Percentiles rank a stretch among this genome's conserved stretches.
Evolutionary conservation across 2,888 invertebrate species (phyloP).

Genomic region (Actias luna): DNA sequence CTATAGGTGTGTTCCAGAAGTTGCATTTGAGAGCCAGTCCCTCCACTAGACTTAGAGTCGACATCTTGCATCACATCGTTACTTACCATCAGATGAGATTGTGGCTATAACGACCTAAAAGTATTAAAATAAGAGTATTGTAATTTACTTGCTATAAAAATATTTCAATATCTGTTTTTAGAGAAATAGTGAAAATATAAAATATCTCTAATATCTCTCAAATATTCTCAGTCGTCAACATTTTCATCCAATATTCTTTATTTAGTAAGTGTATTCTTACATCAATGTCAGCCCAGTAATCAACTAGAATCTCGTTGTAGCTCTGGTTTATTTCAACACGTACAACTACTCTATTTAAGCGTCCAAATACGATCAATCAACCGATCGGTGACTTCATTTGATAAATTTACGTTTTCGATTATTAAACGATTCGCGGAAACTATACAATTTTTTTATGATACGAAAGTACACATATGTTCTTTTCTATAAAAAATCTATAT

Average conservation of each 20-base stretch:
- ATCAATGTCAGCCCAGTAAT: not conserved
- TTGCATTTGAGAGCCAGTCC: no score
- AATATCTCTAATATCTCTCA: not conserved
- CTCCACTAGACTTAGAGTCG: no score
- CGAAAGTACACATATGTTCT: not conserved
- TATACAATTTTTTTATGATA: not conserved
- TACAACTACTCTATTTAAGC: constrained; percentile 5
- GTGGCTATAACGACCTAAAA: no score
- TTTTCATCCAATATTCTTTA: not conserved
- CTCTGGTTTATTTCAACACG: constrained; percentile 14
- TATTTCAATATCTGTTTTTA: not conserved
- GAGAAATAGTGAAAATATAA: not conserved
- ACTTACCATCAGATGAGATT: no score
- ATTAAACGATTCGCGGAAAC: not conserved
- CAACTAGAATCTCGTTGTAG: constrained; percentile 4
- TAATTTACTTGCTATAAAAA: no score
- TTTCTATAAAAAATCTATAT: no score
- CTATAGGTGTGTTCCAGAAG: no score
- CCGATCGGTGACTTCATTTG: constrained; percentile 12
- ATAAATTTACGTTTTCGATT: constrained; percentile 5
- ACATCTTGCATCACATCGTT: no score
- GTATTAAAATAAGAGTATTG: no score
- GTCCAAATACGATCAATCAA: constrained; percentile 16
- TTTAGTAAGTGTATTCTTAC: not conserved
- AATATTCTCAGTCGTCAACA: not conserved